Conservation (phyloP, 1,140 invertebrate genomes). For the Caerostris extrusa region DNA sequence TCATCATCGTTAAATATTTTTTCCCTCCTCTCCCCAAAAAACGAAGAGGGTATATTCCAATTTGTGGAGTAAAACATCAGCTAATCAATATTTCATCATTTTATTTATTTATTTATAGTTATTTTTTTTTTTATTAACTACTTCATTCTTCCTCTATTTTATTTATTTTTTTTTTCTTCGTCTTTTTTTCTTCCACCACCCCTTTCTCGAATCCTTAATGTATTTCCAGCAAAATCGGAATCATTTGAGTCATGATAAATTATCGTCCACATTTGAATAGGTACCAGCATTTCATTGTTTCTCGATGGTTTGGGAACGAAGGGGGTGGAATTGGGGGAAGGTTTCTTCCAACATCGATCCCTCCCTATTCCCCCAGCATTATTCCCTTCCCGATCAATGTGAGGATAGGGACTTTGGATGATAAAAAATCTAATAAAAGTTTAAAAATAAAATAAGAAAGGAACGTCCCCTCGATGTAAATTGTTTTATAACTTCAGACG, state of each 20-base stretch:
- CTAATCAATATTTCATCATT: conserved; percentile 75
- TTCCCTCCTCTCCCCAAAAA: background rate
- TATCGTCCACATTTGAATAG: conserved; percentile 74
- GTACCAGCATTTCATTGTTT: conserved; percentile 76
- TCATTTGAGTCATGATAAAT: conserved; percentile 75
- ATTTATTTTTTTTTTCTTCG: conserved; percentile 23
- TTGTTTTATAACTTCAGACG: conserved; percentile 75
- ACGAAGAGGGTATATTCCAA: conserved; percentile 26
- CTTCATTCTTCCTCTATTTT: conserved; percentile 18
- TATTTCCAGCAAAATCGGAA: conserved; percentile 70
- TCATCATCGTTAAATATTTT: conserved; percentile 73
- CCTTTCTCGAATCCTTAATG: conserved; percentile 59
- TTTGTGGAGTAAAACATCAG: conserved; percentile 72
- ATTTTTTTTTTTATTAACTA: conserved; percentile 34
- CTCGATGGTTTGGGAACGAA: background rate
- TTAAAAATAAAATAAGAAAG: conserved; percentile 27
- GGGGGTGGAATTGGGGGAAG: background rate
- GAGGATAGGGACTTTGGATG: conserved; percentile 46
- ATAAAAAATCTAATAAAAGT: too few species aligned
- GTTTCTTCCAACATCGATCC: conserved; percentile 37
- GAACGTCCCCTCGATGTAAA: conserved; percentile 60
- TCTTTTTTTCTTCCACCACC: background rate
- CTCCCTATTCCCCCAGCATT: conserved; percentile 49
- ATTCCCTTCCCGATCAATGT: conserved; percentile 51
- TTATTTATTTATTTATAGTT: conserved; percentile 33